Conservation (phyloP, 1,140 invertebrate genomes). For the Stratiolaelaps scimitus region DNA sequence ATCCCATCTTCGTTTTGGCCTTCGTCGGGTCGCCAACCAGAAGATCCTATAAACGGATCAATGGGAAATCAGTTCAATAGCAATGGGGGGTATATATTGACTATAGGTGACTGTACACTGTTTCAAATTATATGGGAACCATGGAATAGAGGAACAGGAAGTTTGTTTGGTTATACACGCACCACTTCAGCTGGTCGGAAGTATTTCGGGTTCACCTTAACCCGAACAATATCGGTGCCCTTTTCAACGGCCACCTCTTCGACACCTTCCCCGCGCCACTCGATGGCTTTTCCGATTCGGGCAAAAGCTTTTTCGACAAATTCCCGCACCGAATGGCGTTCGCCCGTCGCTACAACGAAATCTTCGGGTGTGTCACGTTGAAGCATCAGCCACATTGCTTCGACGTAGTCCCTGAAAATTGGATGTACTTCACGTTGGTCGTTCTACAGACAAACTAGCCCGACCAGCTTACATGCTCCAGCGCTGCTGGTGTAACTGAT, state of each 20-base stretch:
- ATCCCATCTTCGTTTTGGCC: conserved; percentile 68
- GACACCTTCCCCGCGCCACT: conserved; percentile 74
- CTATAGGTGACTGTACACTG: background rate
- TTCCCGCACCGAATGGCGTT: conserved; percentile 84
- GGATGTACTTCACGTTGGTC: background rate
- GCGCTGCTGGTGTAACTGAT: no score
- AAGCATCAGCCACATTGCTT: conserved; percentile 99
- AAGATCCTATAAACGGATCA: conserved; percentile 53
- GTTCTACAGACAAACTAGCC: no score
- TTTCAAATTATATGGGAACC: conserved; percentile 17
- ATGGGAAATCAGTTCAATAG: background rate
- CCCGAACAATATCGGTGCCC: conserved; percentile 60
- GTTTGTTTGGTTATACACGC: conserved; percentile 46
- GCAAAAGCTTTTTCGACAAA: conserved; percentile 87
- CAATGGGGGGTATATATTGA: background rate
- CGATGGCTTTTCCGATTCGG: conserved; percentile 50
- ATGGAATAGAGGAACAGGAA: no score
- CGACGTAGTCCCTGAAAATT: conserved; percentile 68
- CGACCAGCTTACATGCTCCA: no score
- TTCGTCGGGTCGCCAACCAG: conserved; percentile 80
- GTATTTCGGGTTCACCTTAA: conserved; percentile 83
- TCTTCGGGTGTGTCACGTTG: conserved; percentile 84
- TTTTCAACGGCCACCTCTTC: conserved; percentile 78
- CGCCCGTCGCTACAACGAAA: conserved; percentile 92
- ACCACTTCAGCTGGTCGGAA: conserved; percentile 97